Conservation (phyloP, 2,113 vertebrate species). For the Nansenia antarctica region DNA sequence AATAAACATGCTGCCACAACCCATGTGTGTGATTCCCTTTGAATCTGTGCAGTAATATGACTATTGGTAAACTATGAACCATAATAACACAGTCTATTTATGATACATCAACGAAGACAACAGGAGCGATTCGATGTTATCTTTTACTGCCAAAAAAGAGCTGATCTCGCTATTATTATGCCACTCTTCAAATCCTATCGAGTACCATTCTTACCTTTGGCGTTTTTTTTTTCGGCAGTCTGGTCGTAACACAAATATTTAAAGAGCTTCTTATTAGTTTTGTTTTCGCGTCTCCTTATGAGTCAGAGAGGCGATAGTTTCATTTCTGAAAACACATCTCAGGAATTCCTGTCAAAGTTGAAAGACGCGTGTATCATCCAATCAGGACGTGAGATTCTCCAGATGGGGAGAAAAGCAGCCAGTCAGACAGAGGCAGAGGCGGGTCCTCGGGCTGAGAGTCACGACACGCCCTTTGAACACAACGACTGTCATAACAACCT, state of each 20-base stretch:
- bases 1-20: too few species aligned
- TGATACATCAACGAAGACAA: constrained; percentile 7
- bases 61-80: too few species aligned
- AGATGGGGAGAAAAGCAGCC: not conserved
- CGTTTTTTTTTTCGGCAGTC: not conserved
- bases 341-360: constrained; percentile 15
- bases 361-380: constrained; percentile 20
- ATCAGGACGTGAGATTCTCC: constrained; percentile 21
- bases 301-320: constrained; percentile 46
- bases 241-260: not conserved
- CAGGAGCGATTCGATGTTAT: constrained; percentile 16
- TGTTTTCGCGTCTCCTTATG: constrained; percentile 36
- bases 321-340: constrained; percentile 52
- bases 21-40: too few species aligned
- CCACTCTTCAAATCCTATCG: too few species aligned
- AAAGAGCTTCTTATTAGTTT: not conserved
- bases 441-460: constrained; percentile 21
- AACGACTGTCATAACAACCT: too few species aligned
- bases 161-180: too few species aligned
- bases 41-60: too few species aligned
- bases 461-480: not conserved
- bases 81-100: too few species aligned
- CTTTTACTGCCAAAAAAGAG: too few species aligned
- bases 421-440: constrained; percentile 33
- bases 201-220: not conserved